Evolutionary conservation across 1,140 invertebrate genomes (phyloP).

Genomic region (Periplaneta americana): DNA sequence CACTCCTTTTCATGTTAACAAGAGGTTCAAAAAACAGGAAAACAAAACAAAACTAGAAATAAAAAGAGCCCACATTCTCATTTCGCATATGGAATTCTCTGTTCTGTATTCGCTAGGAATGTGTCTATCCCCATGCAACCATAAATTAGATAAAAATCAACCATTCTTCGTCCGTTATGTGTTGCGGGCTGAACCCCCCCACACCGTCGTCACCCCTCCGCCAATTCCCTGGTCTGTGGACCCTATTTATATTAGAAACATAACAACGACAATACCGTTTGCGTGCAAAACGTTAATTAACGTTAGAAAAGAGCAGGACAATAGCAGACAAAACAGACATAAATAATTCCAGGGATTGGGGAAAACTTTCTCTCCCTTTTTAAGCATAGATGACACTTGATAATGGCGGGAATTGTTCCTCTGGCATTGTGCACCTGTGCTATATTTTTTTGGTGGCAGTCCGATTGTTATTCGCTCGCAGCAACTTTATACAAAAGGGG

Average conservation of each 20-base stretch:
- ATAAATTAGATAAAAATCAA: neutral
- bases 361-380: neutral
- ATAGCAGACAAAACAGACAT: neutral
- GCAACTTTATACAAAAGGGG: neutral
- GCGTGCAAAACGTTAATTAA: neutral
- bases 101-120: neutral
- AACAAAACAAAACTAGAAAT: too few relatives aligned
- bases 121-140: neutral
- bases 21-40: too few relatives aligned
- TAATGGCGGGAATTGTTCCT: neutral
- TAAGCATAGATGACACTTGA: neutral
- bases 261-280: neutral
- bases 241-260: neutral
- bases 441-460: neutral
- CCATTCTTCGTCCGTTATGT: neutral
- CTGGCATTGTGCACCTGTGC: neutral
- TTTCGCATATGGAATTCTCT: neutral
- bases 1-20: too few relatives aligned
- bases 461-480: neutral
- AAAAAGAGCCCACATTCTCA: too few relatives aligned
- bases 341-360: neutral
- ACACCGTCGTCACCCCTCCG: too few relatives aligned
- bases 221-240: too few relatives aligned
- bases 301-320: neutral
- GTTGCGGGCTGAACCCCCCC: neutral